Base-by-base conservation (phyloP, 2,113 vertebrate species). In the Harpagus bidentatus region DNA sequence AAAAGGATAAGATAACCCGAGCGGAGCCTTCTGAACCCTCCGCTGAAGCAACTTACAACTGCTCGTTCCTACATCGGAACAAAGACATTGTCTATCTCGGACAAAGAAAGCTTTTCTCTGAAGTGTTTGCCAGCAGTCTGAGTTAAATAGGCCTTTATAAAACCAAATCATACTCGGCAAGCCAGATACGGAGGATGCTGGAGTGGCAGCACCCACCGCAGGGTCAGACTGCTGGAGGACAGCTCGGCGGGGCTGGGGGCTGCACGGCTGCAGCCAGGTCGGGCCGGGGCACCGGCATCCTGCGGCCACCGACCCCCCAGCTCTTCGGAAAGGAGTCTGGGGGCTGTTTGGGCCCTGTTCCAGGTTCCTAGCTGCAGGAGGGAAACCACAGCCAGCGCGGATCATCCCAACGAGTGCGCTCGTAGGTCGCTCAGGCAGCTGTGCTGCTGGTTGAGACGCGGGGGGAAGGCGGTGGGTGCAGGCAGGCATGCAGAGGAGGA, bases 61-160 rank as follows among this genome's bases (percentile, higher is more conserved):
- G 87, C 81, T 71, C 7, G 3, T 58, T 52, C 84, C 95, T 34
- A 23, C 63, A 16, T 13, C 0, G 0, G 31, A 71, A 92, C 88
- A 88, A 88, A 96, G 62, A 52, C 76, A 32, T 43, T 25, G 73
- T 92, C 86, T 56, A 1, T 66, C 31, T 90, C n/a, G 29, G 40
- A 77, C 88, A 93, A 90, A 90, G 82, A 69, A 16, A 55, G 86
- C 59, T 95, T 88, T 91, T 66, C 86, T 89, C 91, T 81, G 22
- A 66, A 83, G 77, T 47, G n/a, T 86, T 88, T 94, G 71, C 83
- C 91, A 89, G 32, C 2, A 6, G 38, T 13, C 65, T n/a, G 77
- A 62, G 58, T 45, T 36, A 77, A 92, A 80, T 13, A 20, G 45
- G 16, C 71, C 36, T 91, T 92, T 63, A 59, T 31, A 50, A 71